A percentile compares a stretch with the other conserved stretches of the same genome.
phyloP scores from a whole-genome alignment of 2,113 vertebrate species.

The Hucho hucho region DNA sequence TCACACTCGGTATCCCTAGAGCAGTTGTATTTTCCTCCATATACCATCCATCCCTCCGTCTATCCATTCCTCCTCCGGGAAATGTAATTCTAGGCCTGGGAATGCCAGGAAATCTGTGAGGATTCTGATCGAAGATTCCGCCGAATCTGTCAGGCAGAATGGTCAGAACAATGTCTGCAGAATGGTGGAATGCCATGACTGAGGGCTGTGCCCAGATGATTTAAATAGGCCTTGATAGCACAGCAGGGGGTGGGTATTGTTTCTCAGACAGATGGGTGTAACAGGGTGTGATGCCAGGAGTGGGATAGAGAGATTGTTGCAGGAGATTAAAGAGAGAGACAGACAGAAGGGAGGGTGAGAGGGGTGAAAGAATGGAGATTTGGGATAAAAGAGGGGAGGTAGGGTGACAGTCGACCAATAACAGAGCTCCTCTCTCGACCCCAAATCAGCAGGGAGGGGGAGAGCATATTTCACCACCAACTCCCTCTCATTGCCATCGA shows the following conservation, averaged over 20 bases:
- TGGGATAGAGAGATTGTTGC: too few species aligned
- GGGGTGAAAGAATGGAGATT: too few species aligned
- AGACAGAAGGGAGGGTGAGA: too few species aligned
- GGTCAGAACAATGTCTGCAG: slow-evolving; percentile 26
- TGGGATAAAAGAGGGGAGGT: too few species aligned
- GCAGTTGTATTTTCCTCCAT: background rate
- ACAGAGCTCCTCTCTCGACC: too few species aligned
- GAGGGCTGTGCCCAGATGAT: background rate
- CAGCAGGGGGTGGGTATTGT: background rate
- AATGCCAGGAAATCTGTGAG: background rate
- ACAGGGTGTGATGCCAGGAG: background rate
- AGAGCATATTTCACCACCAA: too few species aligned
- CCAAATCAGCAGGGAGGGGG: too few species aligned
- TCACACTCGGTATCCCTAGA: background rate
- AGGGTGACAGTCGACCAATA: too few species aligned
- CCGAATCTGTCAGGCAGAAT: background rate
- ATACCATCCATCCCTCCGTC: too few species aligned
- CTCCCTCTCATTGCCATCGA: too few species aligned
- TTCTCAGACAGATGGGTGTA: background rate
- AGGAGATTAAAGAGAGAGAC: too few species aligned
- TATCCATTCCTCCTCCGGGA: background rate
- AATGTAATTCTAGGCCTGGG: background rate
- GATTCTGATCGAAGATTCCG: background rate
- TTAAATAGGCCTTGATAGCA: background rate
- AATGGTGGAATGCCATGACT: slow-evolving; percentile 10